These are phyloP conservation scores for Danio rerio DNA, from an alignment of 2,113 vertebrate genomes.

Conservation along the genomic window DNA sequence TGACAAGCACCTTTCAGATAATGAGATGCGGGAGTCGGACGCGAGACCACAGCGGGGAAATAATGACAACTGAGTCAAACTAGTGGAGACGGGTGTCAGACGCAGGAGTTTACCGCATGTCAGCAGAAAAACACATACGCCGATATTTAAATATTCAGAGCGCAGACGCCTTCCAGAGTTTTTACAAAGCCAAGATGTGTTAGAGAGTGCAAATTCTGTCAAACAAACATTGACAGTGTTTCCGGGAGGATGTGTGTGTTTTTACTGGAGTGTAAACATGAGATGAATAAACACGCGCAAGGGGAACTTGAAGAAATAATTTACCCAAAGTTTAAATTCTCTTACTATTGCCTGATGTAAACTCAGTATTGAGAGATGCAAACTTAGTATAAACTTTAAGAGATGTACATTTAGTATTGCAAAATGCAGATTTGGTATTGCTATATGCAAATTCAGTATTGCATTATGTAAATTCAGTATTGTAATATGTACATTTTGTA, in stretches of 20 bases:
- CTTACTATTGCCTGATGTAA: no score
- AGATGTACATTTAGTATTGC: no score
- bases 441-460: no score
- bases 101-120: conserved; percentile 37
- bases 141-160: conserved; percentile 53
- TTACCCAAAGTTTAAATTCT: no score
- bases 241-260: not conserved
- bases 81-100: conserved; percentile 49
- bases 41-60: conserved; percentile 49
- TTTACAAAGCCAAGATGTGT: not conserved
- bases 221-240: conserved; percentile 31
- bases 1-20: conserved; percentile 58
- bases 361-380: no score
- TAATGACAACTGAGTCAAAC: conserved; percentile 52
- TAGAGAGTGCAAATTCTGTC: conserved; percentile 37
- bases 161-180: conserved; percentile 18
- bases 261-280: no score
- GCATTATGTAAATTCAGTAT: no score
- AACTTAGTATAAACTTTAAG: no score
- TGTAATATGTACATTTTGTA: no score
- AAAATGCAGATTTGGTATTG: no score
- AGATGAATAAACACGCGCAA: no score
- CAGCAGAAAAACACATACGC: conserved; percentile 45
- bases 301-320: no score
- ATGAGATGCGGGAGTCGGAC: conserved; percentile 59